These are phyloP conservation scores for Leistus spinibarbis DNA, from an alignment of 2,888 invertebrate species.

Conservation along the genomic window DNA sequence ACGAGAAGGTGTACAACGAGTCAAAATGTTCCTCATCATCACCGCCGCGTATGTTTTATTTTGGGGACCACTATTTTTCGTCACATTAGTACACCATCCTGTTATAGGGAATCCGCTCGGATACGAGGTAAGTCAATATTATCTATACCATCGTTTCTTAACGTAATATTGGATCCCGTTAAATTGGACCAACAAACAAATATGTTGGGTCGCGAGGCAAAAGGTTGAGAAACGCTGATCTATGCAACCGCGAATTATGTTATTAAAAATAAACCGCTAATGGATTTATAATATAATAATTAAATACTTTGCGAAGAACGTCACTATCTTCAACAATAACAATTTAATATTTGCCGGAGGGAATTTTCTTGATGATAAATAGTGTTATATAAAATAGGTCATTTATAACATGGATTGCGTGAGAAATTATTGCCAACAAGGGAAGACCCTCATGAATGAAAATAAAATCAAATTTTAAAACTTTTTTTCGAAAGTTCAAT, in stretches of 20 bases:
- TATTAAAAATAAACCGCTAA: neutral
- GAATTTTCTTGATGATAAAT: constrained; percentile 22
- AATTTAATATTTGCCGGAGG: neutral
- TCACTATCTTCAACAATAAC: neutral
- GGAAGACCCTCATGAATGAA: neutral
- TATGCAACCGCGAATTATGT: neutral
- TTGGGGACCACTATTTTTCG: constrained; percentile 90
- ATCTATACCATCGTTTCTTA: too few relatives aligned
- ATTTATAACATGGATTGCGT: constrained; percentile 18
- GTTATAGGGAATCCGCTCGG: constrained; percentile 73
- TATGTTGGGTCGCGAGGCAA: too few relatives aligned
- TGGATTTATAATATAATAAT: neutral
- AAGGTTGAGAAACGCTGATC: too few relatives aligned
- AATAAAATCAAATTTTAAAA: neutral
- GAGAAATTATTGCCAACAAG: constrained; percentile 16
- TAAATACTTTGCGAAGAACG: neutral
- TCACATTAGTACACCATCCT: constrained; percentile 80
- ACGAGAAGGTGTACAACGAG: constrained; percentile 78
- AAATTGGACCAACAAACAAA: too few relatives aligned
- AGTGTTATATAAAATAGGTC: constrained; percentile 7
- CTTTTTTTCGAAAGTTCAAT: neutral
- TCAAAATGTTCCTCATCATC: constrained; percentile 85
- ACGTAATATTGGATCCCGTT: too few relatives aligned
- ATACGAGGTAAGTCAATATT: constrained; percentile 75
- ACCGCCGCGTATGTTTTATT: constrained; percentile 84